Conservation (phyloP, 2,113 vertebrate genomes). For the Arvicanthis niloticus region DNA sequence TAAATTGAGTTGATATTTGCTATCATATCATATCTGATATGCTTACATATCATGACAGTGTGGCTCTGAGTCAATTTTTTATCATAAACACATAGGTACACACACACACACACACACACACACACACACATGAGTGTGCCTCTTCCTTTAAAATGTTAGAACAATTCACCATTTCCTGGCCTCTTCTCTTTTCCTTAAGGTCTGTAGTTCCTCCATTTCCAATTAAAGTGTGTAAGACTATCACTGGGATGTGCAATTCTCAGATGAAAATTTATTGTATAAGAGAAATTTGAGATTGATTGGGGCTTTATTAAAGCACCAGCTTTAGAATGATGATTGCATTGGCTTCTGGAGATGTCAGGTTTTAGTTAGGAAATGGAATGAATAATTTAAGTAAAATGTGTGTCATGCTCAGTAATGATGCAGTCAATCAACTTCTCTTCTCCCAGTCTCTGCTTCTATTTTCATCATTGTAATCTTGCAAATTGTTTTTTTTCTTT, state of each 20-base stretch:
- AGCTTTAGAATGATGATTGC: conserved; percentile 63
- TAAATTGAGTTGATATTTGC: neutral
- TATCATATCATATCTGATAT: neutral
- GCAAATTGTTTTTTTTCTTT: conserved; percentile 65
- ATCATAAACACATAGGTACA: neutral
- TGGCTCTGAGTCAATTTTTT: neutral
- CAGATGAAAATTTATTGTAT: conserved; percentile 48
- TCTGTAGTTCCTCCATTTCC: neutral
- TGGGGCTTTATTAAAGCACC: conserved; percentile 64
- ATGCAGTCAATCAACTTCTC: conserved; percentile 68
- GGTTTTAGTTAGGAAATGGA: conserved; percentile 47
- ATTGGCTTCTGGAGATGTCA: conserved; percentile 21
- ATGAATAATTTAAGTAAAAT: conserved; percentile 71
- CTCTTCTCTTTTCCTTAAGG: neutral
- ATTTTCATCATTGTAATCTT: conserved; percentile 69
- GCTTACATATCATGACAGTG: neutral
- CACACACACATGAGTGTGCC: neutral
- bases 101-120: neutral
- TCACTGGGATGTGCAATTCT: neutral
- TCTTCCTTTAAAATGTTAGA: neutral
- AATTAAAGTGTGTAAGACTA: neutral
- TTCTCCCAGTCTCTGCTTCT: conserved; percentile 61
- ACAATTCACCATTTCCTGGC: neutral
- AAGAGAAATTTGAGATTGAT: conserved; percentile 64
- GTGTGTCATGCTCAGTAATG: conserved; percentile 48